Conservation (phyloP, 2,113 vertebrate species). For the Camelus dromedarius region DNA sequence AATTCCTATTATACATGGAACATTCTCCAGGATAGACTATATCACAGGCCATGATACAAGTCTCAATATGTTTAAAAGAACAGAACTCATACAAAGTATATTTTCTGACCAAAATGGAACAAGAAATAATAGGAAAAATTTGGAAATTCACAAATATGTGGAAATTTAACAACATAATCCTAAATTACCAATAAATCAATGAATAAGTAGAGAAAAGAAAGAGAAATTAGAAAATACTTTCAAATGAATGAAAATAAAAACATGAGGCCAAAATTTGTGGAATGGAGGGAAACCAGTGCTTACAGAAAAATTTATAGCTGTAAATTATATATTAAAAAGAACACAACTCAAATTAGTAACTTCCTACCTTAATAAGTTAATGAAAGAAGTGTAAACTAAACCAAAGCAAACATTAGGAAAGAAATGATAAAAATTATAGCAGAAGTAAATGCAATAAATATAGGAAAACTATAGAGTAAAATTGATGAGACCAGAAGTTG, state of each 20-base stretch:
- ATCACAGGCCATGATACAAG: background rate
- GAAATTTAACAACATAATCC: background rate
- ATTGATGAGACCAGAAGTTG: background rate
- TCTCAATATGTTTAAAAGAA: background rate
- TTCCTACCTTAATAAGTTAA: background rate
- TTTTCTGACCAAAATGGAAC: background rate
- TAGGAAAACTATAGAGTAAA: background rate
- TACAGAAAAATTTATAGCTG: background rate
- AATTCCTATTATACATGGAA: background rate
- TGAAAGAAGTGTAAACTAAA: background rate
- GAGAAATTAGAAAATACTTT: background rate
- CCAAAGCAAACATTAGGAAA: background rate
- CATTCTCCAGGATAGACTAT: background rate
- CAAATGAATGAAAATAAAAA: background rate
- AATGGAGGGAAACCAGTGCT: background rate
- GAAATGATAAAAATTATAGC: background rate
- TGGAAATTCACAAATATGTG: background rate
- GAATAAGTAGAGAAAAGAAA: background rate
- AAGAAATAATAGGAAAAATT: background rate
- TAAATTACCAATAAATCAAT: background rate
- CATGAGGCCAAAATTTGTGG: background rate
- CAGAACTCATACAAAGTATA: background rate
- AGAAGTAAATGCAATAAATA: background rate
- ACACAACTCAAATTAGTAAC: background rate
- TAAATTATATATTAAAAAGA: background rate